Conservation (phyloP, 2,797 vertebrate genomes). For the Anguilla anguilla region DNA sequence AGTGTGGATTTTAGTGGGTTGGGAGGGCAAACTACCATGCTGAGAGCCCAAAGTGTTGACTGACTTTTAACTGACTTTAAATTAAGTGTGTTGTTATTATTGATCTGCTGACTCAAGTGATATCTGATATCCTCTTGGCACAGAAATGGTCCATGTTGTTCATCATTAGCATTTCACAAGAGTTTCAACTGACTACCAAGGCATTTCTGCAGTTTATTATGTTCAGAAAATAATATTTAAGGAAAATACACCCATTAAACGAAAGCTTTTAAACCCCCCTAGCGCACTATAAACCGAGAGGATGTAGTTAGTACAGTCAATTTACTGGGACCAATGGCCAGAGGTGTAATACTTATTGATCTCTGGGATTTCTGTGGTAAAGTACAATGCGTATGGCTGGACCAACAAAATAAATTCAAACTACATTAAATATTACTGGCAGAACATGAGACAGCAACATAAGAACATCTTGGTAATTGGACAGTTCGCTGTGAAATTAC, state of each 20-base stretch:
- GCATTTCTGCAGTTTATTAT: neutral
- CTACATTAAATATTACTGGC: neutral
- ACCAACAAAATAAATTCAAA: neutral
- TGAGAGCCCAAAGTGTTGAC: neutral
- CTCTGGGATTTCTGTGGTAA: neutral
- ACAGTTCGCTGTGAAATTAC: neutral
- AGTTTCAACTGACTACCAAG: conserved; percentile 2
- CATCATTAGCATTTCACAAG: conserved; percentile 19
- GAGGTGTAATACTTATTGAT: neutral
- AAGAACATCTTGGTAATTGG: neutral
- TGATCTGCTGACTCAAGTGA: conserved; percentile 26
- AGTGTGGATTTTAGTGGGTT: neutral
- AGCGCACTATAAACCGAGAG: neutral
- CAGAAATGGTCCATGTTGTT: neutral
- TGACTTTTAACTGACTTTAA: conserved; percentile 26
- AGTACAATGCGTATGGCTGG: neutral
- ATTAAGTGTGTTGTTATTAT: neutral
- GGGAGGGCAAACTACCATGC: neutral
- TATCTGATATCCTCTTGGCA: conserved; percentile 1
- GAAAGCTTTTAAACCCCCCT: neutral
- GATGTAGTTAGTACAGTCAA: conserved; percentile 1
- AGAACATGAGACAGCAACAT: neutral
- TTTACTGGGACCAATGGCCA: neutral
- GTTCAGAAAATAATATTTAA: neutral
- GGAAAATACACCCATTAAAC: conserved; percentile 8